A percentile compares a stretch with the other conserved stretches of the same genome.
phyloP scores from a whole-genome alignment of 2,113 vertebrate genomes.

The Cynopterus brachyotis region DNA sequence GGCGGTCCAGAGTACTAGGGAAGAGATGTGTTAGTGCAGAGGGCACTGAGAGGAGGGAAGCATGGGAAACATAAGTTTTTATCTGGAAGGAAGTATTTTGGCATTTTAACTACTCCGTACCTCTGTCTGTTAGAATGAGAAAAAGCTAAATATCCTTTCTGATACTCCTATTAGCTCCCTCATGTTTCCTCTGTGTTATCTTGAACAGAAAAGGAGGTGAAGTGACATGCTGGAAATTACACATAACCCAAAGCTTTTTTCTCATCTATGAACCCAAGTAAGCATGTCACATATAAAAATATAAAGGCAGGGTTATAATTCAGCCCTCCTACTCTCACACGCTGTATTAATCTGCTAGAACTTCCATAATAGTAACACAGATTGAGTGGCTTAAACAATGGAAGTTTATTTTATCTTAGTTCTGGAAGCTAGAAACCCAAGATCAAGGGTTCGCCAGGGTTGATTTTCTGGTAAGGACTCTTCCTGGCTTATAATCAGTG shows the following conservation, averaged over 20 bases:
- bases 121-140: neutral
- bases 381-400: neutral
- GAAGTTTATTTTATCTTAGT: neutral
- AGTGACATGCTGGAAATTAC: neutral
- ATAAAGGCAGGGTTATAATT: neutral
- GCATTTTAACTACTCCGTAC: neutral
- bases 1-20: fast-evolving
- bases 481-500: neutral
- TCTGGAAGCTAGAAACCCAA: neutral
- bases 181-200: neutral
- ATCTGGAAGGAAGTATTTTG: neutral
- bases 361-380: neutral
- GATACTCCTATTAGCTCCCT: neutral
- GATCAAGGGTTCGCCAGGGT: neutral
- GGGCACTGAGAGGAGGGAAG: neutral
- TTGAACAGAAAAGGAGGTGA: neutral
- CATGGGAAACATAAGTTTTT: neutral
- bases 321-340: neutral
- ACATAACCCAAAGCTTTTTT: neutral
- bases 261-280: neutral
- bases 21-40: neutral
- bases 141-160: neutral
- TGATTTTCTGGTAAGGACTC: neutral
- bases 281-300: neutral
- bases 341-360: neutral